Conservation (phyloP, 2,797 vertebrate species). For the Chrysocyon brachyurus region DNA sequence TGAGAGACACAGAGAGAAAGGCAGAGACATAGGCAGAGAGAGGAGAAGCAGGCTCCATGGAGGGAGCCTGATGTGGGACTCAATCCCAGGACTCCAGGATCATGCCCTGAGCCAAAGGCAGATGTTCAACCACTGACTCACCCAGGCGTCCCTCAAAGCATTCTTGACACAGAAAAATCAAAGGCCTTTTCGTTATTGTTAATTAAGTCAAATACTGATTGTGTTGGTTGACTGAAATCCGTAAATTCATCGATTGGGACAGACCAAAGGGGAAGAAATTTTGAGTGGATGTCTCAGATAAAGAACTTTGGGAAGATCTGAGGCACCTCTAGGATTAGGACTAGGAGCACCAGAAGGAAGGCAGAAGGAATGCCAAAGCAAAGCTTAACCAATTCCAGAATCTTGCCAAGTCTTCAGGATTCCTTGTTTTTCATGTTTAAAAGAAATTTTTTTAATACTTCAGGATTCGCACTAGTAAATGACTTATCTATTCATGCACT, state of each 20-base stretch:
- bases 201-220: constrained; percentile 16
- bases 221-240: background rate
- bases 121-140: no score
- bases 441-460: background rate
- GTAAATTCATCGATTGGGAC: background rate
- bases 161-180: background rate
- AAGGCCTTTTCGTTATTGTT: constrained; percentile 11
- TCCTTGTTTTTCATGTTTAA: background rate
- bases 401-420: constrained; percentile 34
- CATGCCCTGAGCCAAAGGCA: no score
- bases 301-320: background rate
- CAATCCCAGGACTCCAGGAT: no score
- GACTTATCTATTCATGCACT: background rate
- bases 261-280: constrained; percentile 7
- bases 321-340: background rate
- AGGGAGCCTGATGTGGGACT: no score
- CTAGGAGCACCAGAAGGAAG: background rate
- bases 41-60: no score
- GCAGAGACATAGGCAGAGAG: no score
- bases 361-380: background rate
- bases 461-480: background rate
- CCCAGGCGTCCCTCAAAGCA: background rate
- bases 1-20: no score
- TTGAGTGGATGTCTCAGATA: constrained; percentile 43
- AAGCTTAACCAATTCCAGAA: constrained; percentile 21